Conservation (phyloP, 2,888 invertebrate species). For the Aleiodes leptofemur region DNA sequence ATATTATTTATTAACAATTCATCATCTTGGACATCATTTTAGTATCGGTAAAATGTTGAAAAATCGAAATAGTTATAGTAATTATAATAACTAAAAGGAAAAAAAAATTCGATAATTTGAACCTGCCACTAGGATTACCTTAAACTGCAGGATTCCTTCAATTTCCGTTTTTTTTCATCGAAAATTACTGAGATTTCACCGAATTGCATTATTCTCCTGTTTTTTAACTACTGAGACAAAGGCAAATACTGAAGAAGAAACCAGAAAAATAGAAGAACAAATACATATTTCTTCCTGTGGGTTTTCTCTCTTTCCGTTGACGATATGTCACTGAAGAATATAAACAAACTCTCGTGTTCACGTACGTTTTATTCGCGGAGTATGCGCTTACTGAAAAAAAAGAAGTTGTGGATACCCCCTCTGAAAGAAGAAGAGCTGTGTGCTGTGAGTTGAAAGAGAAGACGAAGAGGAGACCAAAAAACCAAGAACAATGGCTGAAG, state of each 20-base stretch:
- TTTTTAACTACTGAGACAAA: not conserved
- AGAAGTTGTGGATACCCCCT: not conserved
- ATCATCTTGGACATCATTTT: too few relatives aligned
- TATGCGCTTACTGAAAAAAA: not conserved
- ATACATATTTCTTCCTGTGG: not conserved
- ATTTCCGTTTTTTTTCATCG: too few relatives aligned
- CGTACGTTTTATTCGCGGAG: slow-evolving; percentile 11
- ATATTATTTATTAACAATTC: too few relatives aligned
- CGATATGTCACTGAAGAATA: slow-evolving; percentile 20
- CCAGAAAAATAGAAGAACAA: too few relatives aligned
- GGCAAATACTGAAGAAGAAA: not conserved
- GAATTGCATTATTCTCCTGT: too few relatives aligned
- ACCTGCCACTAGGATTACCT: too few relatives aligned
- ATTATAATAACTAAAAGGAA: too few relatives aligned
- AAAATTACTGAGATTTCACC: too few relatives aligned
- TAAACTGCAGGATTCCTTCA: too few relatives aligned
- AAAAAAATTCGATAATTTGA: too few relatives aligned
- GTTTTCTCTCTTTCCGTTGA: slow-evolving; percentile 22
- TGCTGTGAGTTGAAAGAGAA: slow-evolving; percentile 1
- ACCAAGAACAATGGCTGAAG: slow-evolving; percentile 18
- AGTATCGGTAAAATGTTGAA: too few relatives aligned
- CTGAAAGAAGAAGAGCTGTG: slow-evolving; percentile 10
- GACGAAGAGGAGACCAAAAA: slow-evolving; percentile 14
- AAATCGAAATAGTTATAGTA: too few relatives aligned
- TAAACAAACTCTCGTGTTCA: slow-evolving; percentile 27